A percentile compares a stretch with the other conserved stretches of the same genome.
Evolutionary conservation across 2,797 vertebrate genomes (phyloP).

Genomic region (Hipposideros larvatus): DNA sequence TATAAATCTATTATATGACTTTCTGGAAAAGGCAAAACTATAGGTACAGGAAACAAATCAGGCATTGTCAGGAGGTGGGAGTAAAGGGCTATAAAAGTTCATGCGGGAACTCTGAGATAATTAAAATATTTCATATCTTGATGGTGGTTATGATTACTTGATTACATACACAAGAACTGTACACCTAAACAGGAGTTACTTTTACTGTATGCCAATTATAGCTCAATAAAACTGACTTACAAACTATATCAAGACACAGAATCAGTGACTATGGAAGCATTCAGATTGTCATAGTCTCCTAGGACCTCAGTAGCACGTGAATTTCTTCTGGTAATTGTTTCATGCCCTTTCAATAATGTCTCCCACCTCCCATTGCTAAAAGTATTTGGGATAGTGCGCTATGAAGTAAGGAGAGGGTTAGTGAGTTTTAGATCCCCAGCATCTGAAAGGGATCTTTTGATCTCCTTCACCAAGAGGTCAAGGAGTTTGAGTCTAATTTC

Average conservation of each 20-base stretch:
- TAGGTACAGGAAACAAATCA: background rate
- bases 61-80: background rate
- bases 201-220: background rate
- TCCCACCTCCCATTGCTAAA: background rate
- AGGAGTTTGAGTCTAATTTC: background rate
- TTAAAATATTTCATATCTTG: background rate
- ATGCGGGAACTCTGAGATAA: background rate
- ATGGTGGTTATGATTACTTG: background rate
- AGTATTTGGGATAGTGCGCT: background rate
- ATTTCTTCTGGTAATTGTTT: background rate
- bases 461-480: background rate
- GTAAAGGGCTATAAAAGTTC: background rate
- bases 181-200: background rate
- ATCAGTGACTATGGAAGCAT: background rate
- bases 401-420: background rate
- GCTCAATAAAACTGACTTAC: slow-evolving; percentile 21
- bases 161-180: background rate
- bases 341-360: background rate
- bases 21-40: background rate
- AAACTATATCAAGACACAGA: background rate
- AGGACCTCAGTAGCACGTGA: background rate
- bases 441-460: background rate
- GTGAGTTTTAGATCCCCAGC: background rate
- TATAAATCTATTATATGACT: background rate
- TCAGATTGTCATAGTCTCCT: background rate